Percentiles rank a stretch among this genome's conserved stretches.
phyloP scores from a whole-genome alignment of 2,888 invertebrate genomes.

The Conchocele bisecta region DNA sequence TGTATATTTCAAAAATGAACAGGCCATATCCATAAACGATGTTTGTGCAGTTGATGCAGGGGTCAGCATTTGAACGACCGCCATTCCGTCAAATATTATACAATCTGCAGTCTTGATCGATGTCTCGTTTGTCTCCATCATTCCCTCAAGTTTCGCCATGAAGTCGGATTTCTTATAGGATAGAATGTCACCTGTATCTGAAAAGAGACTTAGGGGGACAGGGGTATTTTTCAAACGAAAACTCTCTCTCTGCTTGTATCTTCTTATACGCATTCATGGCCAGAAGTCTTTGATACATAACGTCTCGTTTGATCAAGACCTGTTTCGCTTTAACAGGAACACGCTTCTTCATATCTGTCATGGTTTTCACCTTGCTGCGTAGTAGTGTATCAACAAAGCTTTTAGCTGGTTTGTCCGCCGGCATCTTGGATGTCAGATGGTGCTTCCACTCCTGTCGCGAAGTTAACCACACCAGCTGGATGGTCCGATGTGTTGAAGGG shows the following conservation, averaged over 20 bases:
- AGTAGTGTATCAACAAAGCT: neutral
- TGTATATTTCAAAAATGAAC: neutral
- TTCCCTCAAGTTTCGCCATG: neutral
- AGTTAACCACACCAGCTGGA: neutral
- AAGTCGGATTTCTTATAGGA: neutral
- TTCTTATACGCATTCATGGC: constrained; percentile 16
- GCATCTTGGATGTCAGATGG: neutral
- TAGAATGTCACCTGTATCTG: neutral
- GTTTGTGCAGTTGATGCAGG: neutral
- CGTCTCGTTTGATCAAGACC: neutral
- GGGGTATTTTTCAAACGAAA: constrained; percentile 5
- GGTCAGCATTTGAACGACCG: neutral
- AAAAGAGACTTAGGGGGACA: neutral
- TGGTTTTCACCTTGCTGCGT: neutral
- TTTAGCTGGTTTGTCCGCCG: no score
- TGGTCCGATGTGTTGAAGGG: neutral
- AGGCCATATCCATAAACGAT: neutral
- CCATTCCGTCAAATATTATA: neutral
- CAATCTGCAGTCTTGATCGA: neutral
- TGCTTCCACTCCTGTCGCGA: neutral
- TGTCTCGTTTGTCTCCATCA: neutral
- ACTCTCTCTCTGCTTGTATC: constrained; percentile 1
- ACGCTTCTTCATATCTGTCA: neutral
- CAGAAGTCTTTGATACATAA: neutral
- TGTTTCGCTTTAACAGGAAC: neutral